phyloP scores from a whole-genome alignment of 2,113 vertebrate species.

The Canis aureus region DNA sequence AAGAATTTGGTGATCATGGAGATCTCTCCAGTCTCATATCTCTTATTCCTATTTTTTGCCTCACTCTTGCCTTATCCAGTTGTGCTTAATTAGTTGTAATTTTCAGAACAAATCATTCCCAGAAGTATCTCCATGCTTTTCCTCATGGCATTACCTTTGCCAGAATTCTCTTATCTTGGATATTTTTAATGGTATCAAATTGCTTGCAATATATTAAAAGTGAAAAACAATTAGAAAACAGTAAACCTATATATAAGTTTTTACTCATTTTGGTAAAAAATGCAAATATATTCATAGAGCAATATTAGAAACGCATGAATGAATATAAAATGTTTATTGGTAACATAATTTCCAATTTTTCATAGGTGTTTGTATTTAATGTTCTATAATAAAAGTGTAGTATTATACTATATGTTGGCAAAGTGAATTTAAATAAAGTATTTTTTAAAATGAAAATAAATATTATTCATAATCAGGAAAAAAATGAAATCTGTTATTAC shows the following conservation, averaged over 20 bases:
- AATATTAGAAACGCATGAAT: neutral
- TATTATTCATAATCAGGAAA: neutral
- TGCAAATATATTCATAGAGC: neutral
- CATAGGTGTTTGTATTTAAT: neutral
- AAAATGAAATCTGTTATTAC: neutral
- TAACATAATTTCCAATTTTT: neutral
- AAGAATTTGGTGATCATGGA: neutral
- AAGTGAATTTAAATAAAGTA: too few species aligned
- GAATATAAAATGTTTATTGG: neutral
- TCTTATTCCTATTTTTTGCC: neutral
- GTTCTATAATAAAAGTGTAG: neutral
- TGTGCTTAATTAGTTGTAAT: neutral
- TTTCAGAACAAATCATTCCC: neutral
- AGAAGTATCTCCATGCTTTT: neutral
- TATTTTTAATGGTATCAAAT: neutral
- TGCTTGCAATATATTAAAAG: neutral
- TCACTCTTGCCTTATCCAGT: neutral
- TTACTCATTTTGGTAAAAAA: neutral
- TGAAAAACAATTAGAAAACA: neutral
- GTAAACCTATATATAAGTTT: neutral
- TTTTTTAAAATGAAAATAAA: too few species aligned
- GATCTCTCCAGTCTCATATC: neutral
- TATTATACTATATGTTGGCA: too few species aligned
- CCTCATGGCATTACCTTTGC: neutral
- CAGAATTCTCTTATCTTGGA: neutral